Conservation (phyloP, 2,113 vertebrate species). For the Irena cyanogastra region DNA sequence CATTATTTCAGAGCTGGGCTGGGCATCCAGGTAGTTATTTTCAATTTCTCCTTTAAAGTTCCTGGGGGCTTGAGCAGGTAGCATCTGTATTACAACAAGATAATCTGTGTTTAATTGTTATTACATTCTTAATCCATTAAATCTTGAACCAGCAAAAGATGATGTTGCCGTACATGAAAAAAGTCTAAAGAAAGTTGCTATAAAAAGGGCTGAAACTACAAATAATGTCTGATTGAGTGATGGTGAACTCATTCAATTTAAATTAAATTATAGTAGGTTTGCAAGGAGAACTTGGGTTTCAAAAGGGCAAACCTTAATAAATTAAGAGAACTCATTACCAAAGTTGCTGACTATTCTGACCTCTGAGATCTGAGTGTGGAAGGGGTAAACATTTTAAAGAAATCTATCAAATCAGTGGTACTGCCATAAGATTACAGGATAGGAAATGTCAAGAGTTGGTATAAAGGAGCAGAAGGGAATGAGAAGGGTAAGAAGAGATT, state of each 20-base stretch:
- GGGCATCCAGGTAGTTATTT: background rate
- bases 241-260: background rate
- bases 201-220: background rate
- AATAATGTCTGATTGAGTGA: background rate
- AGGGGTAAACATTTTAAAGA: background rate
- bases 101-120: background rate
- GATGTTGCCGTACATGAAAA: background rate
- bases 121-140: background rate
- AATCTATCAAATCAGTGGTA: background rate
- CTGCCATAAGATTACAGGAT: background rate
- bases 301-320: background rate
- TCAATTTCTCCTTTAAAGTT: background rate
- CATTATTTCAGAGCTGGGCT: background rate
- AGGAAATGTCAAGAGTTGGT: background rate
- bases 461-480: background rate
- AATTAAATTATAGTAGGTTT: background rate
- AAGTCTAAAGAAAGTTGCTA: background rate
- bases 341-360: background rate
- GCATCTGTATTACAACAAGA: background rate
- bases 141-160: background rate
- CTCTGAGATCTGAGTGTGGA: background rate
- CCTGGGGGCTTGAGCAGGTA: background rate
- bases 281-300: background rate
- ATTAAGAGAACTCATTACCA: background rate
- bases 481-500: background rate